Evolutionary conservation across 2,113 vertebrate species (phyloP), one percentile per base, ranked within the genome.

Genomic region (Zosterops pallidus): DNA sequence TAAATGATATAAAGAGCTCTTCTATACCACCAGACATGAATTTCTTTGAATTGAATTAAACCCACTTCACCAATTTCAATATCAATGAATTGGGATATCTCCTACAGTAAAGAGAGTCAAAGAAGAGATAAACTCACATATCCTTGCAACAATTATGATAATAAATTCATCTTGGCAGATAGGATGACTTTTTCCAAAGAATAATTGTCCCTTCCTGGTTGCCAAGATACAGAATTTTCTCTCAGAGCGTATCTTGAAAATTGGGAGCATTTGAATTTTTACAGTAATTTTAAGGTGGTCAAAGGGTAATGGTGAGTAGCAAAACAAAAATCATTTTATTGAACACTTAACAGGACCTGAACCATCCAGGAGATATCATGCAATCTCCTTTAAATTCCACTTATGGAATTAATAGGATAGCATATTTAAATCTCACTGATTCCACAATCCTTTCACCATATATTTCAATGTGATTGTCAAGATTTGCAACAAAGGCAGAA

Each of bases 191-290:
- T 83, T 93, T 92, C 69, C 68, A 77, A 53, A 88, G 52, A 46
- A 89, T 69, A 89, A 95, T 41, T 86, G 72, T 81, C 79, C 72
- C 44, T 71, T 92, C 28, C 52, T 86, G 25, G 65, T 90, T 92
- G 85, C 92, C 92, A 95, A 95, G 83, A 83, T 82, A 92, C 57
- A 78, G 68, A 90, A 83, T 80, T 90, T 89, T 88, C 72, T 83
- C 39, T 63, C 29, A 14, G 12, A 79, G 39, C 11, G 2, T 67
- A 55, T 68, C 84, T 65, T 37, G 44, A 85, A 65, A 77, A 74
- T 59, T 46, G 37, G 26, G 14, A 86, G 69, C 59, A 74, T 60
- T 68, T 50, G 29, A 83, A 46, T 86, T 89, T 90, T 89, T 60
- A 78, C 47, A 78, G 44, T 41, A 70, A 80, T 55, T 91, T 91